Evolutionary conservation across 2,797 vertebrate genomes (phyloP).

Genomic region (Siniperca scherzeri): DNA sequence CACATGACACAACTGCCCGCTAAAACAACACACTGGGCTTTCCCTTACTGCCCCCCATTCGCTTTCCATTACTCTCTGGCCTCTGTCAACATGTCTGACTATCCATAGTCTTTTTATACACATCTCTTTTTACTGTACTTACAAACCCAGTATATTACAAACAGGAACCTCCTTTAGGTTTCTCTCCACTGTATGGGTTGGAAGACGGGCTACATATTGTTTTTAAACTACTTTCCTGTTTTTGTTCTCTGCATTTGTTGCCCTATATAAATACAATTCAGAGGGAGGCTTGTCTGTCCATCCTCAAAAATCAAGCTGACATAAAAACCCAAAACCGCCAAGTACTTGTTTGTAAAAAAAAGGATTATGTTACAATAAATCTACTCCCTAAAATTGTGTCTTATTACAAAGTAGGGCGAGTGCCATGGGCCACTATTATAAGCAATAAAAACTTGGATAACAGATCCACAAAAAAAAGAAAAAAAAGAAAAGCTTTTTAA

Average conservation of each 20-base stretch:
- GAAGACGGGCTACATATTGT: not conserved
- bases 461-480: not conserved
- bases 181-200: not conserved
- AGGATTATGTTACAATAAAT: slow-evolving; percentile 50
- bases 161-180: not conserved
- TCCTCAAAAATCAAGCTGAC: slow-evolving; percentile 27
- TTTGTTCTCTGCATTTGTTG: slow-evolving; percentile 29
- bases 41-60: slow-evolving; percentile 59
- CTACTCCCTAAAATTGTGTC: slow-evolving; percentile 31
- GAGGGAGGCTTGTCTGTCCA: not conserved
- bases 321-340: slow-evolving; percentile 38
- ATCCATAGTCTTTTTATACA: slow-evolving; percentile 12
- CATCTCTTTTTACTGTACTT: slow-evolving; percentile 24
- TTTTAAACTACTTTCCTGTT: slow-evolving; percentile 22
- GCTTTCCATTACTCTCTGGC: slow-evolving; percentile 53
- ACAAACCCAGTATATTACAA: slow-evolving; percentile 9
- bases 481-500: slow-evolving; percentile 53
- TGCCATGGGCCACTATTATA: slow-evolving; percentile 30
- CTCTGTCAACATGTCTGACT: slow-evolving; percentile 41
- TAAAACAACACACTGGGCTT: slow-evolving; percentile 77
- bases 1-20: slow-evolving; percentile 82
- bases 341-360: slow-evolving; percentile 30
- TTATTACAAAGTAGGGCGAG: slow-evolving; percentile 42
- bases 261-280: slow-evolving; percentile 31
- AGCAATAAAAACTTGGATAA: slow-evolving; percentile 33